Evolutionary conservation across 2,888 invertebrate species (phyloP).

Genomic region (Andrena flavipes): DNA sequence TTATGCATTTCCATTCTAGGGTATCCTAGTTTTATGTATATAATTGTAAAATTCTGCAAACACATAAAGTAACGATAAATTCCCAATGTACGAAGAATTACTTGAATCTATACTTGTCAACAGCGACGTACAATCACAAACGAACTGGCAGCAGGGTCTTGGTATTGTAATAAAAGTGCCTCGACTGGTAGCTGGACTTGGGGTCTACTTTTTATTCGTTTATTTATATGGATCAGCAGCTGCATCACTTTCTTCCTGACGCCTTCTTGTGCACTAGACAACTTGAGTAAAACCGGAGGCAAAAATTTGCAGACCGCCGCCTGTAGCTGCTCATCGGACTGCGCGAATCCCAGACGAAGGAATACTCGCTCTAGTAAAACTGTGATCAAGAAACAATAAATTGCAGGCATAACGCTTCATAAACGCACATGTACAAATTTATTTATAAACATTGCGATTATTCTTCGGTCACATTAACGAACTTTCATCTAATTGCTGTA

Average conservation of each 20-base stretch:
- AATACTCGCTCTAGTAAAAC: constrained; percentile 96
- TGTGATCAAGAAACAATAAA: constrained; percentile 84
- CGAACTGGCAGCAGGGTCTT: constrained; percentile 90
- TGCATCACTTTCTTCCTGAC: constrained; percentile 96
- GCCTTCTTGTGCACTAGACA: constrained; percentile 94
- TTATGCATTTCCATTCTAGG: constrained; percentile 91
- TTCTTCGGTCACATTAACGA: not conserved
- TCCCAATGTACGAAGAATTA: not conserved
- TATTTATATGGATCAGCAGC: constrained; percentile 95
- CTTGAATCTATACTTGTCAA: not conserved
- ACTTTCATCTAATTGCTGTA: too few relatives aligned
- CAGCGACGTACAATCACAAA: constrained; percentile 90
- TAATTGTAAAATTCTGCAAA: constrained; percentile 95
- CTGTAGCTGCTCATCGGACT: constrained; percentile 95
- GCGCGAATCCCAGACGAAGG: constrained; percentile 94
- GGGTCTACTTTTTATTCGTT: constrained; percentile 93
- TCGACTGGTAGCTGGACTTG: constrained; percentile 95
- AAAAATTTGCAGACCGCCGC: constrained; percentile 92
- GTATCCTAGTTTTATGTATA: constrained; percentile 96
- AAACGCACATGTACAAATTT: constrained; percentile 1
- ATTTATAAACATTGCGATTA: not conserved
- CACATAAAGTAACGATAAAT: constrained; percentile 54
- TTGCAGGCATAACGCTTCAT: constrained; percentile 6
- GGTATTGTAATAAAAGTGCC: constrained; percentile 92
- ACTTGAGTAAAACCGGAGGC: constrained; percentile 95